phyloP scores from a whole-genome alignment of 2,113 vertebrate species.

The Tautogolabrus adspersus region DNA sequence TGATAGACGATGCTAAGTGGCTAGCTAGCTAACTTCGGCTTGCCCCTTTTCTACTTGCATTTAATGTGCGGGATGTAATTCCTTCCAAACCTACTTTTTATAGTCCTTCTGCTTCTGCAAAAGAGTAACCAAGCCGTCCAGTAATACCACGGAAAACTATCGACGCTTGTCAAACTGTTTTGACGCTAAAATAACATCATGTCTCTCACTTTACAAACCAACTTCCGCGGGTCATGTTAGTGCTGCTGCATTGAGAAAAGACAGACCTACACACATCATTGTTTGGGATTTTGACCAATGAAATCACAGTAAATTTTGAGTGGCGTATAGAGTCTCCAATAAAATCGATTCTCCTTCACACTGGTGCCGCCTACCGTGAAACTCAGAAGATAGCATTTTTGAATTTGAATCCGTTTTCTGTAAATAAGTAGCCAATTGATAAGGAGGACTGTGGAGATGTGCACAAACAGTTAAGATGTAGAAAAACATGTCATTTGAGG shows the following conservation, averaged over 20 bases:
- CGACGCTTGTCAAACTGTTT: slow-evolving; percentile 19
- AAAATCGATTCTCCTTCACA: rapidly evolving
- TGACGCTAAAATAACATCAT: slow-evolving; percentile 39
- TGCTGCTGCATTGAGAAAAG: rapidly evolving
- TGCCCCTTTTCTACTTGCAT: neutral
- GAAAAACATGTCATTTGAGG: neutral
- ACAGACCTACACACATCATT: neutral
- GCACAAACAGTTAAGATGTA: slow-evolving; percentile 5
- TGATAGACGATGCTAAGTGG: slow-evolving; percentile 54
- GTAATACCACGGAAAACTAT: neutral
- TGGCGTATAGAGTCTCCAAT: slow-evolving; percentile 55
- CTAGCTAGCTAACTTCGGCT: slow-evolving; percentile 54
- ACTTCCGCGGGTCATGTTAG: slow-evolving; percentile 72
- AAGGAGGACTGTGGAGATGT: slow-evolving; percentile 27
- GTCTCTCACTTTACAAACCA: neutral
- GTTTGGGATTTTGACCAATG: slow-evolving; percentile 57
- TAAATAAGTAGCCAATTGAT: slow-evolving; percentile 62
- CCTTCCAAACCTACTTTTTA: neutral
- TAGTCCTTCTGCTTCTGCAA: slow-evolving; percentile 27
- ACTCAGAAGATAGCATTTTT: slow-evolving; percentile 28
- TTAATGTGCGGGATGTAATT: neutral
- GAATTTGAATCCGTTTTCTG: slow-evolving; percentile 67
- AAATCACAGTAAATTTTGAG: neutral
- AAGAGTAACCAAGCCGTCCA: neutral
- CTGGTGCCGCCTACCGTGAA: neutral